Evolutionary conservation across 2,888 invertebrate genomes (phyloP), one percentile per base, ranked within the genome.

Genomic region (Lithophane semibrunnea): DNA sequence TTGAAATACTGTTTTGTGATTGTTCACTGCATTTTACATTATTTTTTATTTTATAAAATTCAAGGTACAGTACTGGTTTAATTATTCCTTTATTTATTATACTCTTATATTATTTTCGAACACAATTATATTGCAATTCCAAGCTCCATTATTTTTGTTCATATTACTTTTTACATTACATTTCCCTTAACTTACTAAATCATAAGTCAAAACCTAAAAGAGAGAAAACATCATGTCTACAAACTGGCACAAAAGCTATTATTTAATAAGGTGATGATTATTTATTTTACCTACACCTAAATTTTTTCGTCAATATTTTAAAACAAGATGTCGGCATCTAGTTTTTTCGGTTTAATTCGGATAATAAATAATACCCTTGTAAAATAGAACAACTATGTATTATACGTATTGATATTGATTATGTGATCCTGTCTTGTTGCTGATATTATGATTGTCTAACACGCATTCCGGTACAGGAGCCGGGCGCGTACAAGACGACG

Each of bases 401-500:
- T 61, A 60, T 42, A 21, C 0, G 3, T 63, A 72, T 21, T 12
- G 9, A 29, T 63, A 56, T 61, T 16, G 42, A 52, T 21, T 18
- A 60, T 64, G 8, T 67, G 1, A 8, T 52, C 21, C 9, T 21
- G 52, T 52, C 8, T 21, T 21, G 52, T 52, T 18, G 52, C 21
- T 52, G 1, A 21, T 52, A 52, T 18, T 52, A 52, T 52, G 8
- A 21, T 52, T 21, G 21, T 42, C 16, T 78, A 77, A 74, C 56
- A 2, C 10, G 8, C 21, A 0, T 24, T 60, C 5, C 75, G 56
- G 24, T 18, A 24, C 89, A 96, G 96, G 96, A 96, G 88, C 96
- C 96, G 65, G 96, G 96, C 21, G 88, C 95, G 70, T 94, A 94
- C 89, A 91, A 88, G 78, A 96, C 96, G 0, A 96, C 96, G 2